A percentile compares a stretch with the other conserved stretches of the same genome.
These are phyloP conservation scores for Cheilinus undulatus DNA, from an alignment of 2,113 vertebrate species.

Conservation along the genomic window DNA sequence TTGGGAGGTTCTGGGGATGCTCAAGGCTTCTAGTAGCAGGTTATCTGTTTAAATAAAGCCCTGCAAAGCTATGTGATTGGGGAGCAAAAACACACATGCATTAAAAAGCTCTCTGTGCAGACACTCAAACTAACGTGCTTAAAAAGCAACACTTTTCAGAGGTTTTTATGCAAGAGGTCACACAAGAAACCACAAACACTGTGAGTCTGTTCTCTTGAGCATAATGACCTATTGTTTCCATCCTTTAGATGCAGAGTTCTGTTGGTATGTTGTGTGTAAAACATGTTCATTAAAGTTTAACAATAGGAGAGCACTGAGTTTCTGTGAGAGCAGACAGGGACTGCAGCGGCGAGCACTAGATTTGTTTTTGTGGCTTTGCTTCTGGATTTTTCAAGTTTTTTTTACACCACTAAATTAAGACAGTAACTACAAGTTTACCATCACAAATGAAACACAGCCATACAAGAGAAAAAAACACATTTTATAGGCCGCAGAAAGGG, in stretches of 20 bases:
- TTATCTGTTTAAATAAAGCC: conserved; percentile 84
- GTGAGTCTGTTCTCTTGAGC: conserved; percentile 1
- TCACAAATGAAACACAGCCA: conserved; percentile 34
- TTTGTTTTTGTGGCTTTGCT: conserved; percentile 68
- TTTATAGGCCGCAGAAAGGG: conserved; percentile 17
- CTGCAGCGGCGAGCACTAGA: conserved; percentile 11
- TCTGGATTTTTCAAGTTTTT: conserved; percentile 23
- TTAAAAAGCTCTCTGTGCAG: conserved; percentile 35
- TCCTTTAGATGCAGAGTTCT: background rate
- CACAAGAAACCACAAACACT: background rate
- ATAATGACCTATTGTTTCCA: conserved; percentile 33
- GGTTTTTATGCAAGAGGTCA: conserved; percentile 17
- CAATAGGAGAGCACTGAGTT: conserved; percentile 38
- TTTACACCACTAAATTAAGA: conserved; percentile 28
- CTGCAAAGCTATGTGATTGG: conserved; percentile 59
- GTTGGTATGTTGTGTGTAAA: conserved; percentile 28
- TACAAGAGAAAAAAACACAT: conserved; percentile 18
- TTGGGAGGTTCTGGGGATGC: conserved; percentile 62
- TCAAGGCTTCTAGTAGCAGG: conserved; percentile 75
- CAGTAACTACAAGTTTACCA: conserved; percentile 23
- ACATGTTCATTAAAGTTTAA: conserved; percentile 31
- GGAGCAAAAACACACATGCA: conserved; percentile 60
- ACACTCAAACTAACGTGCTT: background rate
- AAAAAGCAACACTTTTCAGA: conserved; percentile 23
- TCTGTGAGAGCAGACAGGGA: conserved; percentile 46